Evolutionary conservation across 2,888 invertebrate genomes (phyloP).

Genomic region (Ophion ventricosus): DNA sequence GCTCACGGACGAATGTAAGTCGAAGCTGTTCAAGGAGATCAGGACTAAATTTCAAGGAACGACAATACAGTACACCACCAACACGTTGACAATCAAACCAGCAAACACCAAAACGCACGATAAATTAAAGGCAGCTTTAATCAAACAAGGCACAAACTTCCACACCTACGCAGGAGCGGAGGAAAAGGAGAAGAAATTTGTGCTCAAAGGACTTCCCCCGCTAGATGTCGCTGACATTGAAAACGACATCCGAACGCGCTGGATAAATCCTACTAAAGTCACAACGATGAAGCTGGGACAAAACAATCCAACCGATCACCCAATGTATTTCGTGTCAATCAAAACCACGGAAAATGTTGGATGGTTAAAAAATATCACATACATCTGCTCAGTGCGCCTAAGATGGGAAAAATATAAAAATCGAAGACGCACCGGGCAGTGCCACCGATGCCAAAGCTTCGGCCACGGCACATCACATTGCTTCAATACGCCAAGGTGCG

Average conservation of each 20-base stretch:
- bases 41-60: too few relatives aligned
- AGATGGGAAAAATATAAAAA: slow-evolving; percentile 62
- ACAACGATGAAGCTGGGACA: background rate
- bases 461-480: slow-evolving; percentile 41
- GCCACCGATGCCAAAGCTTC: slow-evolving; percentile 61
- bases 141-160: too few relatives aligned
- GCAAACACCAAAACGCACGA: too few relatives aligned
- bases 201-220: slow-evolving; percentile 5
- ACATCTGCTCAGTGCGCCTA: slow-evolving; percentile 27
- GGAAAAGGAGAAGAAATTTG: too few relatives aligned
- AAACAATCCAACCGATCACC: background rate
- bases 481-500: slow-evolving; percentile 39
- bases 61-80: too few relatives aligned
- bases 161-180: too few relatives aligned
- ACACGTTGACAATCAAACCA: too few relatives aligned
- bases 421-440: slow-evolving; percentile 50
- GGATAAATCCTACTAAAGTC: slow-evolving; percentile 4
- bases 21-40: too few relatives aligned
- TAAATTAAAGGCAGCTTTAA: too few relatives aligned
- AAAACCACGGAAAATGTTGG: slow-evolving; percentile 9
- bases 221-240: background rate
- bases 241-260: background rate
- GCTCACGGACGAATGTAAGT: too few relatives aligned
- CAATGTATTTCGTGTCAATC: slow-evolving; percentile 26
- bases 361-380: slow-evolving; percentile 9